Evolutionary conservation across 2,113 vertebrate species (phyloP).

Genomic region (Trinectes maculatus): DNA sequence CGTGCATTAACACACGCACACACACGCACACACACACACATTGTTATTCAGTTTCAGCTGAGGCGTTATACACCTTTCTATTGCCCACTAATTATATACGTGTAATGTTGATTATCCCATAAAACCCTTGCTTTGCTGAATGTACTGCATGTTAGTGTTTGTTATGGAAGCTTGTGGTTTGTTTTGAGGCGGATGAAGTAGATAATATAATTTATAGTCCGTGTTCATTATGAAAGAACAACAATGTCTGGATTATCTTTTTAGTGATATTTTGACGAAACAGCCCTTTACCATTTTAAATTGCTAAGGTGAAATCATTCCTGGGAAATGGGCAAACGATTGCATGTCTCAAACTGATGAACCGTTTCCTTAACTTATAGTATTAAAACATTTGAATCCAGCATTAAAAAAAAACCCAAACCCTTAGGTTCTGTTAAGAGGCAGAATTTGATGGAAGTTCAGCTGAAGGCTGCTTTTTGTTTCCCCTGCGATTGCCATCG

Average conservation of each 20-base stretch:
- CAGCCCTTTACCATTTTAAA: not conserved
- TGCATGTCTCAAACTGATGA: no score
- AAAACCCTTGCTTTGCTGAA: no score
- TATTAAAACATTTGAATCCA: not conserved
- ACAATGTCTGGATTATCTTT: not conserved
- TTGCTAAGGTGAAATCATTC: no score
- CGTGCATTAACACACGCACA: conserved; percentile 11
- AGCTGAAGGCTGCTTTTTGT: no score
- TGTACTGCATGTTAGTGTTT: not conserved
- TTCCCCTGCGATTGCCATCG: conserved; percentile 41
- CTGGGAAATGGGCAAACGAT: no score
- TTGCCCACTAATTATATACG: no score
- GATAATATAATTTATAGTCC: not conserved
- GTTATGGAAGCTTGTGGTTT: not conserved
- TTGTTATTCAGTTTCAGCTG: not conserved
- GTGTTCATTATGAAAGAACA: not conserved
- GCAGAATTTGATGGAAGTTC: no score
- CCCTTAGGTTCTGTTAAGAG: no score
- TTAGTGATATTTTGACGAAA: not conserved
- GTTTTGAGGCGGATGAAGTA: not conserved
- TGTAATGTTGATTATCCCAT: no score
- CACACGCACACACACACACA: not conserved
- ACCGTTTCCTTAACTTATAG: no score
- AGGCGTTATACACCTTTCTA: not conserved
- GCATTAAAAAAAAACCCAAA: not conserved